phyloP scores from a whole-genome alignment of 2,888 invertebrate species.

The Pedicia rivosa region DNA sequence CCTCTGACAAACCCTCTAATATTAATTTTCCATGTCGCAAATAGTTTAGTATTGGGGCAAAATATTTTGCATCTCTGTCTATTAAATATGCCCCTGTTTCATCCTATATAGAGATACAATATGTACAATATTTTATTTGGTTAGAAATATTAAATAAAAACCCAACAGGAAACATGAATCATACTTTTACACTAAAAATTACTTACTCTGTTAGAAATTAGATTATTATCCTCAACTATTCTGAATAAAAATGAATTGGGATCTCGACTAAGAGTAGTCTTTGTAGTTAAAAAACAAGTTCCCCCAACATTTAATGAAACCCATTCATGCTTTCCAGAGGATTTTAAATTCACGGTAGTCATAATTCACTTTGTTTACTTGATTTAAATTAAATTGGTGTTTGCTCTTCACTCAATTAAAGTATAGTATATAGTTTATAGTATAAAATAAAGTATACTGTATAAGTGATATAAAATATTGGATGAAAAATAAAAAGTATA shows the following conservation, averaged over 20 bases:
- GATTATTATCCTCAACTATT: conserved; percentile 89
- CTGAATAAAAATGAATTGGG: conserved; percentile 95
- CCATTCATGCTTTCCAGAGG: conserved; percentile 84
- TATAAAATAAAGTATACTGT: no score
- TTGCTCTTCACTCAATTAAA: no score
- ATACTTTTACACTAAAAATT: no score
- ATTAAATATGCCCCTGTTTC: conserved; percentile 96
- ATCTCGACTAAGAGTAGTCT: conserved; percentile 90
- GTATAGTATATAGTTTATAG: no score
- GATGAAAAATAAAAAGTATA: no score
- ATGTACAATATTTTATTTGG: no score
- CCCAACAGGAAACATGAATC: no score
- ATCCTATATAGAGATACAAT: conserved; percentile 47
- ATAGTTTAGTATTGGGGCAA: conserved; percentile 92
- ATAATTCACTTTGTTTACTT: no score
- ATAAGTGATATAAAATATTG: no score
- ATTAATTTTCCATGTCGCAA: conserved; percentile 94
- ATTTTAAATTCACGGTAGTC: no score
- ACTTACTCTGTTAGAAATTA: conserved; percentile 95
- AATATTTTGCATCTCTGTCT: conserved; percentile 94
- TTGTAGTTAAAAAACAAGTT: conserved; percentile 90
- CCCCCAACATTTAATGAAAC: conserved; percentile 96
- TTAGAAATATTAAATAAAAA: no score
- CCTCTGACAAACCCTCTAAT: conserved; percentile 91
- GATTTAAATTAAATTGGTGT: no score